These are phyloP conservation scores for Chaenogobius annularis DNA, from an alignment of 2,113 vertebrate species.

Conservation along the genomic window DNA sequence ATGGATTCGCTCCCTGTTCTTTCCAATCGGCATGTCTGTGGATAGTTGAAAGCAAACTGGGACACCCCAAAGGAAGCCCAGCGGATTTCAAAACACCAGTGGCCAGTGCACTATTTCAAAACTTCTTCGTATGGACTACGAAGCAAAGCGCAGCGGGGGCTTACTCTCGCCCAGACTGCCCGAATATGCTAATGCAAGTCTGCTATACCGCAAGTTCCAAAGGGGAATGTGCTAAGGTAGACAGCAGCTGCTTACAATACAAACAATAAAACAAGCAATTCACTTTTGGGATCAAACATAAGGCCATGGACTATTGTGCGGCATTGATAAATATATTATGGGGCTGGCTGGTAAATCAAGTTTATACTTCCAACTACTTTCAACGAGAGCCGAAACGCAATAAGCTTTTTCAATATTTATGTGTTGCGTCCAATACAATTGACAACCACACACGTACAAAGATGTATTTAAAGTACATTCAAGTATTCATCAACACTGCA, in stretches of 20 bases:
- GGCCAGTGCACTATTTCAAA: conserved; percentile 11
- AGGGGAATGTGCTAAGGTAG: background rate
- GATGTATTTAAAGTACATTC: background rate
- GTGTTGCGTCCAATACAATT: conserved; percentile 20
- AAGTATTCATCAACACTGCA: background rate
- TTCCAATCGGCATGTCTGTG: conserved; percentile 34
- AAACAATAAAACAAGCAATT: conserved; percentile 14
- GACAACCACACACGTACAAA: conserved; percentile 2
- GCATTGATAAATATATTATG: background rate
- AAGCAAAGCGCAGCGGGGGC: conserved; percentile 8
- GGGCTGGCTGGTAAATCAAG: background rate
- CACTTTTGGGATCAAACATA: conserved; percentile 16
- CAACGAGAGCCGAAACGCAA: background rate
- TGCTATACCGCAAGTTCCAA: conserved; percentile 14
- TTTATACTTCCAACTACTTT: background rate
- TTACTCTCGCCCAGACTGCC: conserved; percentile 5
- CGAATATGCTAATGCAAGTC: conserved; percentile 14
- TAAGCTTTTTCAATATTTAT: background rate
- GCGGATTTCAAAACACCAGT: background rate
- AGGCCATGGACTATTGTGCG: conserved; percentile 5
- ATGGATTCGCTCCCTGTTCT: conserved; percentile 19
- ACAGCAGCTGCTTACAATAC: background rate
- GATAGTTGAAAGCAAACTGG: conserved; percentile 28
- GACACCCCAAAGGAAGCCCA: conserved; percentile 19
- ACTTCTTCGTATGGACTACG: conserved; percentile 20